Percentiles rank a stretch among this genome's conserved stretches.
Evolutionary conservation across 2,797 vertebrate genomes (phyloP).

Genomic region (Etheostoma nigrum): DNA sequence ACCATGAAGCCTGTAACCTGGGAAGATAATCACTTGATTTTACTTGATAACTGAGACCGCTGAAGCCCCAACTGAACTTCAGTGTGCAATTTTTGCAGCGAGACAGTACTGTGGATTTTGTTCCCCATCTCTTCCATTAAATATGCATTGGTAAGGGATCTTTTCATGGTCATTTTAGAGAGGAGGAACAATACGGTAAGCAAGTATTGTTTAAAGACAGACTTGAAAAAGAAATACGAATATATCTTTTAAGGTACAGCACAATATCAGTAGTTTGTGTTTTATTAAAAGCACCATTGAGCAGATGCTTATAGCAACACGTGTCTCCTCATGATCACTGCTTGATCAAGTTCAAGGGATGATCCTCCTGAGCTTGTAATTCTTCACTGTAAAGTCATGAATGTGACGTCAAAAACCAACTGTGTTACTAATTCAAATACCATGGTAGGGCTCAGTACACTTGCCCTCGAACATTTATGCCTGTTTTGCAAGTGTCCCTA

Average conservation of each 20-base stretch:
- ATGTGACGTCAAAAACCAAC: background rate
- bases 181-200: background rate
- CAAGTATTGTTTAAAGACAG: background rate
- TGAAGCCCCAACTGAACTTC: background rate
- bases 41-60: background rate
- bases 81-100: background rate
- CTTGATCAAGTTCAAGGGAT: slow-evolving; percentile 10
- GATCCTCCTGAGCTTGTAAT: slow-evolving; percentile 5
- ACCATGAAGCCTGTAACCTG: background rate
- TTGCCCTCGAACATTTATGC: slow-evolving; percentile 19
- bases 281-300: background rate
- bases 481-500: slow-evolving; percentile 20
- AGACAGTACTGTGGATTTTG: background rate
- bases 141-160: background rate
- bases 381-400: background rate
- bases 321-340: background rate
- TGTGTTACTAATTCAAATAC: slow-evolving; percentile 1
- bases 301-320: background rate
- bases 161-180: background rate
- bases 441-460: background rate
- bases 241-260: background rate
- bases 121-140: background rate
- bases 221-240: background rate
- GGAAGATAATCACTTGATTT: background rate
- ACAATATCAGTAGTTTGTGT: background rate